These are phyloP conservation scores for Sakesphorus luctuosus DNA, from an alignment of 2,113 vertebrate genomes.

Conservation along the genomic window DNA sequence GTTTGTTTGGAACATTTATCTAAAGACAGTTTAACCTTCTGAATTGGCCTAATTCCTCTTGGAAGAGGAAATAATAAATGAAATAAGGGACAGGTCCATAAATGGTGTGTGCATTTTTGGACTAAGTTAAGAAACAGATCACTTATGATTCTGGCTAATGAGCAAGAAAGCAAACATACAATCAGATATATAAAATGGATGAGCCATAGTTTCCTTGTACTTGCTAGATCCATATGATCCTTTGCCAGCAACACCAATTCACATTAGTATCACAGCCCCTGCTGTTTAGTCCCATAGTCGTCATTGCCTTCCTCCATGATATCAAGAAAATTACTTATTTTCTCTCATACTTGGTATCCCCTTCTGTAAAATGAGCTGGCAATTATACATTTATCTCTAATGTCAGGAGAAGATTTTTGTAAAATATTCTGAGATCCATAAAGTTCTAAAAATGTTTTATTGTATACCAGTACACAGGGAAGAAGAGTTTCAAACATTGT, in stretches of 20 bases:
- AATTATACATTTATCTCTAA: background rate
- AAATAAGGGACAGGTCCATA: background rate
- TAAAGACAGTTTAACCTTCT: background rate
- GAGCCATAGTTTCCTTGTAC: background rate
- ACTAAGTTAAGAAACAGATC: background rate
- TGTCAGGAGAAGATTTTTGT: background rate
- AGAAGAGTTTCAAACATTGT: background rate
- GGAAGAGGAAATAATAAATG: conserved; percentile 6
- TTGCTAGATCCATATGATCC: background rate
- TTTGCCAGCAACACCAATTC: background rate
- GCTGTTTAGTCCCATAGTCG: background rate
- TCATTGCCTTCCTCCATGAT: background rate
- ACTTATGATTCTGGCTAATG: background rate
- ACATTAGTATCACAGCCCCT: background rate
- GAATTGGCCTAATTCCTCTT: background rate
- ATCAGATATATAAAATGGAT: background rate
- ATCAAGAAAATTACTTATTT: background rate
- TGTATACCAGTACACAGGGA: background rate
- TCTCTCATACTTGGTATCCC: background rate
- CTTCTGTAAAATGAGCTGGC: background rate
- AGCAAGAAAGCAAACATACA: background rate
- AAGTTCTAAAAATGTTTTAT: background rate
- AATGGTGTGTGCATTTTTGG: background rate
- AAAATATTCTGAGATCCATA: background rate
- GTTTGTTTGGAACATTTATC: conserved; percentile 1